Percentiles rank a stretch among this genome's conserved stretches.
Evolutionary conservation across 2,797 vertebrate genomes (phyloP).

Genomic region (Hydrolagus colliei): DNA sequence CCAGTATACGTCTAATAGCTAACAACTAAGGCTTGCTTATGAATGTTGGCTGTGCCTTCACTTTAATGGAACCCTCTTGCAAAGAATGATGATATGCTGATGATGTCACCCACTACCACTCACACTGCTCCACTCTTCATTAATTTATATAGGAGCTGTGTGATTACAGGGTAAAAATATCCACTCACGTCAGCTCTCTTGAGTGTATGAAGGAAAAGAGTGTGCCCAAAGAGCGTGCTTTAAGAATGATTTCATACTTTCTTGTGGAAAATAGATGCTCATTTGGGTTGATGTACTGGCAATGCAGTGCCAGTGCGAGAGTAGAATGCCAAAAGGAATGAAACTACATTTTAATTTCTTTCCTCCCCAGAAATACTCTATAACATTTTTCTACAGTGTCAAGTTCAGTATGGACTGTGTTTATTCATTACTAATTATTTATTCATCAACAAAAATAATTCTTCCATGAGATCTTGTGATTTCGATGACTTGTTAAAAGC

Average conservation of each 20-base stretch:
- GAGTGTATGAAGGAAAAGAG: background rate
- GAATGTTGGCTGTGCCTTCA: background rate
- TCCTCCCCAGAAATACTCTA: background rate
- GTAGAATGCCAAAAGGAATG: background rate
- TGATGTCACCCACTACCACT: background rate
- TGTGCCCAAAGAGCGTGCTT: too few species aligned
- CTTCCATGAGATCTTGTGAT: too few species aligned
- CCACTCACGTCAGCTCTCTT: background rate
- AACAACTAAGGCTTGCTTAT: background rate
- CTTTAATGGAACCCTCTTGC: background rate
- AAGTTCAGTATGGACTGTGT: background rate
- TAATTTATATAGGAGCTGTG: background rate
- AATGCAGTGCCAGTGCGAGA: background rate
- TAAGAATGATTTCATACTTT: background rate
- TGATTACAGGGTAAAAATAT: background rate
- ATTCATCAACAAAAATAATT: too few species aligned
- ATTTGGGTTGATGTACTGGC: background rate
- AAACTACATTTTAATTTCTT: background rate
- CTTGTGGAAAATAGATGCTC: background rate
- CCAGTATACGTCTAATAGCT: background rate
- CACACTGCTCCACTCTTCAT: too few species aligned
- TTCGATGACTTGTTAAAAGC: too few species aligned
- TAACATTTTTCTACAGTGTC: too few species aligned
- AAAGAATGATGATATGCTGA: background rate
- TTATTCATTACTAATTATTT: too few species aligned